Conservation (phyloP, 2,113 vertebrate genomes). For the Cephalopterus ornatus region DNA sequence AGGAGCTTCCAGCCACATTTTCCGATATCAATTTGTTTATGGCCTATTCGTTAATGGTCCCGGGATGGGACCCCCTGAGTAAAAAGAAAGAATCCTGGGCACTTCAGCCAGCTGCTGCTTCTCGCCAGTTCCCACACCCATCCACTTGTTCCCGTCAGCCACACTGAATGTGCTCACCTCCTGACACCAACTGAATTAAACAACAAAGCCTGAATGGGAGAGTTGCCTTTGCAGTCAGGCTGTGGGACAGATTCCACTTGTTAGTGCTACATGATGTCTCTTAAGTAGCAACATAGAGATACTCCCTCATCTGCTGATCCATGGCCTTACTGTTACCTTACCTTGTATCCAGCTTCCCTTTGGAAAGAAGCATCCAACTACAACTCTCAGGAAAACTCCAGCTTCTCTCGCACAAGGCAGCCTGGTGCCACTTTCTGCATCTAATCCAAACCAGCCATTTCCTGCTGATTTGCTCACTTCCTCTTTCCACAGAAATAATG, state of each 20-base stretch:
- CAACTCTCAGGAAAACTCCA: neutral
- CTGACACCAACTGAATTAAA: conserved; percentile 47
- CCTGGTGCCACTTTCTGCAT: neutral
- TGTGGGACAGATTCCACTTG: neutral
- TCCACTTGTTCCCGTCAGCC: conserved; percentile 52
- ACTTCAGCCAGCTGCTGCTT: conserved; percentile 64
- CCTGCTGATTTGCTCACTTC: neutral
- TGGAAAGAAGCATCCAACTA: neutral
- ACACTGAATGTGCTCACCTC: conserved; percentile 37
- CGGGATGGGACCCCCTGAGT: conserved; percentile 33
- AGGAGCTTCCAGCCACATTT: conserved; percentile 70
- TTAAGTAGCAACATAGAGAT: neutral
- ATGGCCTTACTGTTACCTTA: neutral
- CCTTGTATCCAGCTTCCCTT: neutral
- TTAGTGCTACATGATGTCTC: neutral
- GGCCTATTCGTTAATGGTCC: conserved; percentile 49
- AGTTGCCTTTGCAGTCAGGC: conserved; percentile 13
- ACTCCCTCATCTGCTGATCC: neutral
- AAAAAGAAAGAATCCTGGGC: conserved; percentile 55
- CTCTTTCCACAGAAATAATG: neutral
- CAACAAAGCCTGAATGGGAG: conserved; percentile 19
- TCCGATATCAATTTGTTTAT: conserved; percentile 64
- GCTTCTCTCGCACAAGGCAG: neutral
- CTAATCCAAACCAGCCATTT: neutral
- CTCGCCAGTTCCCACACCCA: conserved; percentile 63